These are phyloP conservation scores for Cladorhizidae sp. DNA, from an alignment of 37 sponge, comb jelly and placozoan genomes.

Conservation along the genomic window DNA sequence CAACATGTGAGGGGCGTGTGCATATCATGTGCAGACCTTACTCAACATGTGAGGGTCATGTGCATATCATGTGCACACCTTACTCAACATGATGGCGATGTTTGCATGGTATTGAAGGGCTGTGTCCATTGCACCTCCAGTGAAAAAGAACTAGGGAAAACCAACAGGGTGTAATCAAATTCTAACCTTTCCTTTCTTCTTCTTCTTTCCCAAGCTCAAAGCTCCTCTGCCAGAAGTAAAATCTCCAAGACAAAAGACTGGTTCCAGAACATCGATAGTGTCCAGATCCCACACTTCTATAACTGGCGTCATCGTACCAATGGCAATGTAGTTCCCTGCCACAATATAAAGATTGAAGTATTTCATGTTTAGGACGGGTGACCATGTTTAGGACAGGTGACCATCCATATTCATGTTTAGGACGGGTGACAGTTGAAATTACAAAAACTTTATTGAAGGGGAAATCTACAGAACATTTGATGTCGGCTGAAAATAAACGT, in stretches of 20 bases:
- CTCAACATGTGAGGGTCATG: neutral
- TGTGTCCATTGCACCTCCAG: too few relatives aligned
- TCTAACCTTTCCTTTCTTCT: constrained; percentile 47
- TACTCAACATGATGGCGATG: neutral
- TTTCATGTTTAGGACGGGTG: too few relatives aligned
- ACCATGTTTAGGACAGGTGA: too few relatives aligned
- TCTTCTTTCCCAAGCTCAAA: constrained; percentile 40
- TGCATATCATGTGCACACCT: neutral
- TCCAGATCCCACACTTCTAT: constrained; percentile 99
- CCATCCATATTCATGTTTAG: too few relatives aligned
- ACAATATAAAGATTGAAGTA: too few relatives aligned
- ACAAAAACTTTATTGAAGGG: too few relatives aligned
- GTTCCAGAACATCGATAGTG: constrained; percentile 81
- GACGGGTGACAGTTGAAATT: too few relatives aligned
- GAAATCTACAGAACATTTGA: too few relatives aligned
- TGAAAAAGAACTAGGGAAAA: too few relatives aligned
- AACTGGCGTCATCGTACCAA: constrained; percentile 87
- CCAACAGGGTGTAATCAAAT: neutral
- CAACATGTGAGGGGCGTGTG: too few relatives aligned
- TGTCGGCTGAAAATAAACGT: too few relatives aligned
- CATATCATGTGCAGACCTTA: neutral
- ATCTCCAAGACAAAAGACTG: constrained; percentile 76
- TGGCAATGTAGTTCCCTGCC: constrained; percentile 78
- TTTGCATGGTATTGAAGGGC: too few relatives aligned
- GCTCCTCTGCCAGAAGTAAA: neutral